Base-by-base conservation (phyloP, 2,113 vertebrate genomes). In the Chaenogobius annularis region DNA sequence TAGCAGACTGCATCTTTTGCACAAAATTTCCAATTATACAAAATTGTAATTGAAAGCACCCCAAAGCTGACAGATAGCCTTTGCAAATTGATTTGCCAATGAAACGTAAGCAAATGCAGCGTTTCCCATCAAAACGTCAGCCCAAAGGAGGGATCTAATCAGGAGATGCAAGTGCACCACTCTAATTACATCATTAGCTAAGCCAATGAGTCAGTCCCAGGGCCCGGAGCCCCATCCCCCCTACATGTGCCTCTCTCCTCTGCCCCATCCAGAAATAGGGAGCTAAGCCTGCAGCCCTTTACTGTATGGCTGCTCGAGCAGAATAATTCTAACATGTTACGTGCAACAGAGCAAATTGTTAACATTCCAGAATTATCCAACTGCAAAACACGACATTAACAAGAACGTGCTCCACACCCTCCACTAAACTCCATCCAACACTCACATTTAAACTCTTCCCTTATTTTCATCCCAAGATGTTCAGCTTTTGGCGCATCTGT, bases 171-270 rank as follows among this genome's bases (percentile, higher is more conserved):
- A 88, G 75, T 85, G 83, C 85, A 87, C 80, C 78, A 75, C 67
- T 83, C 80, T 92, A 92, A 92, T 91, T 93, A 88, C 85, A 92
- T 92, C 85, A 89, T 92, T 93, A 89, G 86, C 89, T 84, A 88
- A 91, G 89, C 86, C 88, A 89, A 85, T 92, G 91, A 92, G 75
- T 93, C 89, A 90, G 90, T 87, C 72, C 74, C 74, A 76, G 74
- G 73, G 85, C 87, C 85, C 88, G 84, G 81, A 78, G 73, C 73
- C 75, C 71, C 74, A 22, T 58, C 55, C 35, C 77, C 81, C 71
- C 35, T 69, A 64, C 83, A 75, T 35, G 83, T 65, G 66, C 54
- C 72, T 47, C 70, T 75, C 62, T 77, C 70, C 77, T 66, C 83
- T 83, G 78, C 81, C 85, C 81, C 81, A 74, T 92, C 86, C 84